phyloP scores from a whole-genome alignment of 2,113 vertebrate species.

The Thomomys bottae region DNA sequence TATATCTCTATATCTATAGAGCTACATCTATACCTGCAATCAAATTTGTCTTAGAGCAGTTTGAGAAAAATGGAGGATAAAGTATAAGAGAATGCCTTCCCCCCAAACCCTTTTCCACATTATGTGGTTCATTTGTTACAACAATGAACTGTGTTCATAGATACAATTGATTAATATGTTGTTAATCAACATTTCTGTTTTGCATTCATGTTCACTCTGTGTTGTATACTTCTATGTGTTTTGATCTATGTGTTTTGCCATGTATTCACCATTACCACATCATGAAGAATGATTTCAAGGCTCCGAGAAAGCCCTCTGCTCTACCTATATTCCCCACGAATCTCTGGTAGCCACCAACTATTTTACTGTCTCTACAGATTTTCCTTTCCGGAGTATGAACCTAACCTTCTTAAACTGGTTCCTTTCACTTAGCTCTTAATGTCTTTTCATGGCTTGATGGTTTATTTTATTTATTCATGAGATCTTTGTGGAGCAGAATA shows the following conservation, averaged over 20 bases:
- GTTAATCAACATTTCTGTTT: background rate
- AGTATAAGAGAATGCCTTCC: background rate
- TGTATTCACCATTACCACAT: background rate
- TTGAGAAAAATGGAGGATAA: background rate
- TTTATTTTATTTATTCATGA: background rate
- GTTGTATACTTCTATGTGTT: background rate
- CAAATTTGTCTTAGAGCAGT: background rate
- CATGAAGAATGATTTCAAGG: background rate
- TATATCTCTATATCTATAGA: too few species aligned
- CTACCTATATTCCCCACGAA: background rate
- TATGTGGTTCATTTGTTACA: background rate
- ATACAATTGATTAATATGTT: too few species aligned
- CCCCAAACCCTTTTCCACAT: background rate
- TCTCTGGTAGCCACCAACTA: background rate
- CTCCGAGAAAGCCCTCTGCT: background rate
- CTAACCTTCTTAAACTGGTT: background rate
- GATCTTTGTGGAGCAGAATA: slow-evolving; percentile 2
- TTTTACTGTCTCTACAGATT: background rate
- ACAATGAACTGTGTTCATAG: too few species aligned
- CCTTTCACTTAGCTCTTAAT: background rate
- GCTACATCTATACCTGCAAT: too few species aligned
- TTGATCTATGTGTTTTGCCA: background rate
- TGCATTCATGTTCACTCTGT: background rate
- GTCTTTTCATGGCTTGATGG: background rate
- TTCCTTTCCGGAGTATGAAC: background rate